phyloP scores from a whole-genome alignment of 1,140 invertebrate species.

The Drosophila pachea region DNA sequence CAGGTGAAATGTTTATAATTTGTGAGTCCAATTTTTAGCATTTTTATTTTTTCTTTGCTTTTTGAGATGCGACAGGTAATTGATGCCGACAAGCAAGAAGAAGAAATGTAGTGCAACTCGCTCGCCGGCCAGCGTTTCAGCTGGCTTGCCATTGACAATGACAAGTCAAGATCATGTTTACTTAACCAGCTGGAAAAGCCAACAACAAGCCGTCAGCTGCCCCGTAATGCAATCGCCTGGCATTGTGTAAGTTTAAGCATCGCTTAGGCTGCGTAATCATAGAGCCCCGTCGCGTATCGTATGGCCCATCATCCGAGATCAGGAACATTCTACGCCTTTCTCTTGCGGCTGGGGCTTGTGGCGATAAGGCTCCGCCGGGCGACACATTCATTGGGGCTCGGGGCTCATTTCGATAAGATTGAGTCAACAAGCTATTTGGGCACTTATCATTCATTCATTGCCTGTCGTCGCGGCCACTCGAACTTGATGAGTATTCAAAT shows the following conservation, averaged over 20 bases:
- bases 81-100: conserved; percentile 60
- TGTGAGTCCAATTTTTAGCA: conserved; percentile 50
- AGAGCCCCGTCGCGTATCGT: too few relatives aligned
- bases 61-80: conserved; percentile 53
- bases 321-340: conserved; percentile 6
- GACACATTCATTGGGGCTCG: conserved; percentile 23
- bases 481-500: conserved; percentile 29
- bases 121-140: conserved; percentile 31
- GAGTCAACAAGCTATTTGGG: conserved; percentile 49
- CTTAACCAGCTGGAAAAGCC: conserved; percentile 66
- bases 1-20: conserved; percentile 69
- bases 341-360: conserved; percentile 19
- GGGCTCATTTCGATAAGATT: conserved; percentile 46
- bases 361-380: conserved; percentile 16
- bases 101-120: too few relatives aligned
- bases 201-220: conserved; percentile 16
- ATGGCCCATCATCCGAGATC: conserved; percentile 3
- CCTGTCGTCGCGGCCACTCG: conserved; percentile 11
- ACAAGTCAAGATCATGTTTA: conserved; percentile 70
- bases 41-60: too few relatives aligned
- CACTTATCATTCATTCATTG: conserved; percentile 35
- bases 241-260: conserved; percentile 59
- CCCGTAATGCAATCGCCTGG: conserved; percentile 55
- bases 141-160: conserved; percentile 59
- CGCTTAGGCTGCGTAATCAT: conserved; percentile 28